Evolutionary conservation across 2,113 vertebrate species (phyloP).

Genomic region (Cyphotilapia sp.): DNA sequence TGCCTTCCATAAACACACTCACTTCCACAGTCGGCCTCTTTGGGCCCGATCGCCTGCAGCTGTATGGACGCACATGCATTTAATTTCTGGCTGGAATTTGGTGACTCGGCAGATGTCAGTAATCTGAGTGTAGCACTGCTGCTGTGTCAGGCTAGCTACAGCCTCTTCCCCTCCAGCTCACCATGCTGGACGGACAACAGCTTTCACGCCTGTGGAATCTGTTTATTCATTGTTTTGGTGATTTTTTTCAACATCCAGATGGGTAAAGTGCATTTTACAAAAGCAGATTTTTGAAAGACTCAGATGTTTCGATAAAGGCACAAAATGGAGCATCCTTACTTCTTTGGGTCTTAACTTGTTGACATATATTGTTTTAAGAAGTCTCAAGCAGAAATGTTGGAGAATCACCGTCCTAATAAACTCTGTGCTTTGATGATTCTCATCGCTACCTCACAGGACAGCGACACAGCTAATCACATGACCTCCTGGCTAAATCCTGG

Average conservation of each 20-base stretch:
- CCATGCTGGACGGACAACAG: not conserved
- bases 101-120: constrained; percentile 8
- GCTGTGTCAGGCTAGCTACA: not conserved
- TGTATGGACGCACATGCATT: not conserved
- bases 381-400: not conserved
- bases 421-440: not conserved
- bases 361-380: not conserved
- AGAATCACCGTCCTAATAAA: accelerated
- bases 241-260: not conserved
- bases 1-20: not conserved
- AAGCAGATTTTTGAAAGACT: not conserved
- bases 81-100: constrained; percentile 33
- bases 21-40: not conserved
- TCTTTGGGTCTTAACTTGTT: not conserved
- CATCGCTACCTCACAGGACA: not conserved
- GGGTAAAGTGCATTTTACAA: not conserved
- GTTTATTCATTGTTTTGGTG: not conserved
- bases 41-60: not conserved
- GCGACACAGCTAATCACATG: not conserved
- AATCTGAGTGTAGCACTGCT: not conserved
- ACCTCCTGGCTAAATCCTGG: not conserved
- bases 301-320: not conserved
- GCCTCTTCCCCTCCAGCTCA: not conserved
- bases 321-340: accelerated
- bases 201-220: accelerated